phyloP scores from a whole-genome alignment of 2,888 invertebrate species.

The Hyppa rectilinea region DNA sequence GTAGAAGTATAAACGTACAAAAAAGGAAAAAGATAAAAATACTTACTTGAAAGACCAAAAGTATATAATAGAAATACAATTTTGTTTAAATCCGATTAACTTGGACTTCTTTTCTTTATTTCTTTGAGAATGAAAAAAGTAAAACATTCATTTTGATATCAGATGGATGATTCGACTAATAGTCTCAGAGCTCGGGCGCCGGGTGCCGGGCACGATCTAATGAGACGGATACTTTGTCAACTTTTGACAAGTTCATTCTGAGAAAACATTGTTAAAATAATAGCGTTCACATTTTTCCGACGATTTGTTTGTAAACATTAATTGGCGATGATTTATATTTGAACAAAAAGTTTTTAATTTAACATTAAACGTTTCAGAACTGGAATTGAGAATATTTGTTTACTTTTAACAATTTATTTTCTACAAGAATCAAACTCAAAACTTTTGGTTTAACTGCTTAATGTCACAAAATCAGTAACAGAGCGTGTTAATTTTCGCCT shows the following conservation, averaged over 20 bases:
- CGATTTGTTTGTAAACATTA: slow-evolving; percentile 12
- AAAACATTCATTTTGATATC: slow-evolving; percentile 56
- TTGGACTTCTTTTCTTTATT: slow-evolving; percentile 50
- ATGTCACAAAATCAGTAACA: slow-evolving; percentile 32
- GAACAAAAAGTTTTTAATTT: background rate
- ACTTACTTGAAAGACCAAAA: slow-evolving; percentile 44
- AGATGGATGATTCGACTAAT: slow-evolving; percentile 28
- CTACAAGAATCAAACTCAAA: slow-evolving; percentile 7
- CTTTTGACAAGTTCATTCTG: slow-evolving; percentile 17
- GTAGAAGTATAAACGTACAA: slow-evolving; percentile 14
- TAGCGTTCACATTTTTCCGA: background rate
- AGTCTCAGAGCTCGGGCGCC: slow-evolving; percentile 27
- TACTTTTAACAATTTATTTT: slow-evolving; percentile 4
- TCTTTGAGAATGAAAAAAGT: slow-evolving; percentile 43
- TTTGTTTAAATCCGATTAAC: slow-evolving; percentile 65
- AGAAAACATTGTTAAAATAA: slow-evolving; percentile 14
- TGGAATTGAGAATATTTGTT: background rate
- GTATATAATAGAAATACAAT: slow-evolving; percentile 57
- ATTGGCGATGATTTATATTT: slow-evolving; percentile 18
- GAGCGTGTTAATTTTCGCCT: slow-evolving; percentile 38
- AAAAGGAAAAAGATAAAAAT: slow-evolving; percentile 21
- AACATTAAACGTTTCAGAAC: background rate
- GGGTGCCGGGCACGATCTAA: slow-evolving; percentile 15
- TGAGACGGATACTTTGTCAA: slow-evolving; percentile 36
- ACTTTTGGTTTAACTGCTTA: slow-evolving; percentile 25